Evolutionary conservation across 2,113 vertebrate genomes (phyloP), one percentile per base, ranked within the genome.

Genomic region (Cacatua alba): DNA sequence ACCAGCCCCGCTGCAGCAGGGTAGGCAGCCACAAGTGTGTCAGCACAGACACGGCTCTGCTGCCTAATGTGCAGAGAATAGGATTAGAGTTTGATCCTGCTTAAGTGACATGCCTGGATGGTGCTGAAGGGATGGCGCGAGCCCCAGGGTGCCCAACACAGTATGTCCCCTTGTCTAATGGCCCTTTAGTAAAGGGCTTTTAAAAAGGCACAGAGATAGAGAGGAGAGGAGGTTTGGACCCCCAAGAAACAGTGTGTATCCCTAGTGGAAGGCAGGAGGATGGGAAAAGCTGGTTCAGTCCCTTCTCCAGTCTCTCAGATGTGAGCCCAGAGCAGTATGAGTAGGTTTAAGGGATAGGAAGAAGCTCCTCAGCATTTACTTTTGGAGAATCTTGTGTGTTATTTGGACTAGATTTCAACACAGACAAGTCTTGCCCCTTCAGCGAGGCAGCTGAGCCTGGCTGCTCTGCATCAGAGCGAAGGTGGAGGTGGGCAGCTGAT

Each of bases 41-140:
- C 69, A 26, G 91, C 23, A 5, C 85, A 87, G 85, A 18, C 63
- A 16, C 1, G 3, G 81, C 67, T 86, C 74, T 43, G 82, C 92
- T 77, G 79, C 84, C 83, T 85, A 41, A 28, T 15, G 77, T n/a
- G 93, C 91, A 48, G 88, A 46, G 90, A 87, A 65, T 23, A 37
- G 95, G 95, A 94, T 95, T 71, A 87, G 76, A 62, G 67, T 70
- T 87, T 44, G 80, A 62, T 93, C 82, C 95, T n/a, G 72, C 88
- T 86, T 11, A 29, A 93, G 77, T 1, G 2, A 41, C 48, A 1
- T 10, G 76, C 71, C 59, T 31, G 79, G 79, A 49, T 76, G 52
- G 2, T 46, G 3, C 17, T 13, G 48, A 2, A 13, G 33, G 80
- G 59, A 4, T 11, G 2, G 65, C 1, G 7, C 1, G 1, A 75